Conservation (phyloP, 2,888 invertebrate species). For the Thera obeliscata region DNA sequence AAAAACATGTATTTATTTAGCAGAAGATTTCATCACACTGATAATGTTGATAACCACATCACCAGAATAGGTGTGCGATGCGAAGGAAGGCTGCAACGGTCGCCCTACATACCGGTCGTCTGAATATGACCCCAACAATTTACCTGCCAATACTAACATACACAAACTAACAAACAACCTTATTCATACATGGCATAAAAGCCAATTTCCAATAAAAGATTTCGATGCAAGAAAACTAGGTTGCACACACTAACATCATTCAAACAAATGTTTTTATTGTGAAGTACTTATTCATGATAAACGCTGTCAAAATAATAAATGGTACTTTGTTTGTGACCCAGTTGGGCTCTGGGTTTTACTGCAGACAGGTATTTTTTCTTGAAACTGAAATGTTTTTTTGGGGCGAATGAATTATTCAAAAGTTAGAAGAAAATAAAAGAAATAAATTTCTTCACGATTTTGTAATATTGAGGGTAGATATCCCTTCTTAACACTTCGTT, state of each 20-base stretch:
- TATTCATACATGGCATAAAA: conserved; percentile 21
- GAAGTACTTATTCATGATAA: conserved; percentile 40
- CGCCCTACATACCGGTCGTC: conserved; percentile 73
- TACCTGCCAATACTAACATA: conserved; percentile 49
- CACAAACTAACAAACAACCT: conserved; percentile 36
- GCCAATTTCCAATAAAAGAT: conserved; percentile 2
- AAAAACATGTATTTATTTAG: no score
- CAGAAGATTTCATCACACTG: no score
- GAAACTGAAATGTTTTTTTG: conserved; percentile 28
- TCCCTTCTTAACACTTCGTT: no score
- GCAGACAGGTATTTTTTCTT: conserved; percentile 19
- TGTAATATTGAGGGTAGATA: no score
- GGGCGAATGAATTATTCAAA: conserved; percentile 3
- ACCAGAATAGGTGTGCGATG: conserved; percentile 50
- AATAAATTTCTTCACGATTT: no score
- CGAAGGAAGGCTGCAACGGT: conserved; percentile 55
- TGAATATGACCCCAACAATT: conserved; percentile 70
- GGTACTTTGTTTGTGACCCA: conserved; percentile 39
- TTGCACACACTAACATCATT: conserved; percentile 35
- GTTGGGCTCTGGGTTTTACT: conserved; percentile 15
- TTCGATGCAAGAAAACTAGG: conserved; percentile 29
- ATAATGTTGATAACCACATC: neutral
- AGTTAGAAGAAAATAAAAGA: no score
- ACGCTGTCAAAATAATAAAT: conserved; percentile 42
- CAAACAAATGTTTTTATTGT: conserved; percentile 39